Evolutionary conservation across 2,113 vertebrate species (phyloP).

Genomic region (Hyaena hyaena): DNA sequence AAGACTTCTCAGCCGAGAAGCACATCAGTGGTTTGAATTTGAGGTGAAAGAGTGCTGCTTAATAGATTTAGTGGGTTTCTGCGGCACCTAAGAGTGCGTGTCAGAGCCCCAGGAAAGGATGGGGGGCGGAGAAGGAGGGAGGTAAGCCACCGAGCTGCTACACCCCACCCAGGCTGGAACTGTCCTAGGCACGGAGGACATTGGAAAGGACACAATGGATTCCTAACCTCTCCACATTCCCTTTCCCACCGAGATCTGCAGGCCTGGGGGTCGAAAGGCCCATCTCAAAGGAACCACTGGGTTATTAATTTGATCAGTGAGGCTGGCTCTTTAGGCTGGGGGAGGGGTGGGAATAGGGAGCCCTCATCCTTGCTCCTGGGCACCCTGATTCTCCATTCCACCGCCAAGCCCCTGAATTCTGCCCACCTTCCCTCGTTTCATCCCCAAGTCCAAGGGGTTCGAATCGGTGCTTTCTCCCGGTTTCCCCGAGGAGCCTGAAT

Average conservation of each 20-base stretch:
- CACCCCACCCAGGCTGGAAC: neutral
- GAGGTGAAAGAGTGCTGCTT: neutral
- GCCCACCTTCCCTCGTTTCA: neutral
- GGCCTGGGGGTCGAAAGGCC: conserved; percentile 57
- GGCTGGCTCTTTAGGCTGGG: conserved; percentile 30
- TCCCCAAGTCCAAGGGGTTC: neutral
- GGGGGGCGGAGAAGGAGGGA: neutral
- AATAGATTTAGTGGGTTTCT: neutral
- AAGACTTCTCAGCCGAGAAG: neutral
- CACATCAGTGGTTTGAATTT: conserved; percentile 55
- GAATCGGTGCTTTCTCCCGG: neutral
- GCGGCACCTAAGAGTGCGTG: neutral
- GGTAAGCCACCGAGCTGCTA: neutral
- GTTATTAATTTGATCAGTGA: conserved; percentile 70
- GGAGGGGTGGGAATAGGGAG: conserved; percentile 65
- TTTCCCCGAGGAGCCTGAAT: conserved; percentile 18
- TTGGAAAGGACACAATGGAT: neutral
- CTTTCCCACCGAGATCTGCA: conserved; percentile 47
- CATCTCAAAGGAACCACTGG: conserved; percentile 53
- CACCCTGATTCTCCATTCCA: conserved; percentile 25
- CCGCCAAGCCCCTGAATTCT: neutral
- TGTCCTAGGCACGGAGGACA: neutral
- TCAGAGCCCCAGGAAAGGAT: neutral
- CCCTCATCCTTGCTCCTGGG: neutral
- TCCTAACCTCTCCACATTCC: neutral